Evolutionary conservation across 2,797 vertebrate species (phyloP), one percentile per base, ranked within the genome.

Genomic region (Petrocephalus sullivani): DNA sequence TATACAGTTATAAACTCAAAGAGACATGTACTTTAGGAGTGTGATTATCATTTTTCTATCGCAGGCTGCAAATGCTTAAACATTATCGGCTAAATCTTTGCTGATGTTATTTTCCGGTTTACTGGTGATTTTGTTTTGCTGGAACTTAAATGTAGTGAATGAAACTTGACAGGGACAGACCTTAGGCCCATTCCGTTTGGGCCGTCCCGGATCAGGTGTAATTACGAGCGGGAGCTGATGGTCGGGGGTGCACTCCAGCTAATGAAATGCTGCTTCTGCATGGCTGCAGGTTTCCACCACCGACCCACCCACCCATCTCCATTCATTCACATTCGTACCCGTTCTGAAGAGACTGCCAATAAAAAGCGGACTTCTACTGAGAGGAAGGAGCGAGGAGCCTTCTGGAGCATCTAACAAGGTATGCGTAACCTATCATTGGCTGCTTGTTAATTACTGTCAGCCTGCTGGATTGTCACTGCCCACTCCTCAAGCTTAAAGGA

Each of bases 321-420:
- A 94, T 90, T 89, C 91, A 83, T 97, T 98, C 94, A 97, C 96
- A 1, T 98, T 98, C 71, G 87, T 98, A 87, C 97, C 97, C 19
- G 92, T 94, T 88, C 87, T 97, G 90, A 93, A 96, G 94, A 94
- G 61, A 91, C 94, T 98, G 90, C 97, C 97, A 87, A 92, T 92
- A 89, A 94, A 96, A 92, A 93, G 89, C 71, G 28, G 89, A 53
- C n/a, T 94, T 46, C 85, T 67, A 23, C 88, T 88, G 41, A 89
- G 84, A 33, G 88, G 87, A 81, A 89, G 49, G 88, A 89, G 88
- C 85, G 89, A 37, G 88, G 41, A 81, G 41, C 86, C 88, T 49
- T 82, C 61, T 71, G 87, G 54, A 89, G 90, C 87, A 87, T 28
- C 86, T 88, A 6, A 60, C 8, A 8, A 87, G 37, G 58, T 87